A percentile compares a stretch with the other conserved stretches of the same genome.
Evolutionary conservation across 2,113 vertebrate species (phyloP).

Genomic region (Ptychochromis oligacanthus): DNA sequence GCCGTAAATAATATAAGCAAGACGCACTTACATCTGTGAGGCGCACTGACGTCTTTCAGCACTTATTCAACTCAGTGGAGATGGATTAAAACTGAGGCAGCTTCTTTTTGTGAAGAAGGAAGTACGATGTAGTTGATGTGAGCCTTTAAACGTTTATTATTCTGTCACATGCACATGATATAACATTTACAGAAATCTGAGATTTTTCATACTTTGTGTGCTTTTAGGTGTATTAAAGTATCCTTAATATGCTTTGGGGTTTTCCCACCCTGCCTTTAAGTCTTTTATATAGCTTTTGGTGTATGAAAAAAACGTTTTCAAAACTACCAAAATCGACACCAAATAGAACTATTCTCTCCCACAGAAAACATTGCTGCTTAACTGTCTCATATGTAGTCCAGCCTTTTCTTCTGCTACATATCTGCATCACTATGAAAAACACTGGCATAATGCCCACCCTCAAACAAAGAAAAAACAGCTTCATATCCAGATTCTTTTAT

Average conservation of each 20-base stretch:
- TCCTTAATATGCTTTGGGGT: not conserved
- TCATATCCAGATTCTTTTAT: not conserved
- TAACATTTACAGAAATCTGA: not conserved
- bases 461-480: not conserved
- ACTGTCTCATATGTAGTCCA: not conserved
- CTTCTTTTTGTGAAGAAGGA: not conserved
- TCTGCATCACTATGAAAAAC: not conserved
- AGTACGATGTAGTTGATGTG: not conserved
- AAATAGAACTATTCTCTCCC: not conserved
- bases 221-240: not conserved
- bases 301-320: not conserved
- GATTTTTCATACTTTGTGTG: not conserved
- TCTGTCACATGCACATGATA: not conserved
- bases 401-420: not conserved
- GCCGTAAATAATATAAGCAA: constrained; percentile 31
- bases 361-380: not conserved
- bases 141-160: not conserved
- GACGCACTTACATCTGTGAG: constrained; percentile 4
- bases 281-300: not conserved
- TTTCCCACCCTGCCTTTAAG: not conserved
- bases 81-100: not conserved
- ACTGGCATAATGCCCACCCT: not conserved
- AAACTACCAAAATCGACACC: not conserved
- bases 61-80: not conserved
- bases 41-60: not conserved